A percentile compares a stretch with the other conserved stretches of the same genome.
Evolutionary conservation across 30 jellyfish, hydroid and myxozoan genomes (phyloP).

Genomic region (Aurelia aurita complex sp. Pacific): DNA sequence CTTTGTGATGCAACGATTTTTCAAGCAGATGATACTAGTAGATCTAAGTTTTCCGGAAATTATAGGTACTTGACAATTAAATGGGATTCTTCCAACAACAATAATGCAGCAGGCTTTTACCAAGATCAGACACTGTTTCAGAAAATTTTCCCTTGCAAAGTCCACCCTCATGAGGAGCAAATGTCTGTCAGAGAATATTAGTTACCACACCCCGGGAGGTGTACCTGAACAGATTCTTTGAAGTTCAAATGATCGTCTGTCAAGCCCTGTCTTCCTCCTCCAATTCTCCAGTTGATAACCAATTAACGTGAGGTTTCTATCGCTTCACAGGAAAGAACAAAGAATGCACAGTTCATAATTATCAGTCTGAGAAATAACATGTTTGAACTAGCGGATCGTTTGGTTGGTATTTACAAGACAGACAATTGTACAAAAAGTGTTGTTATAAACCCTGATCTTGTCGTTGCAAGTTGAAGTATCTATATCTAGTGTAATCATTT

Average conservation of each 20-base stretch:
- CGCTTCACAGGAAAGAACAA: constrained; percentile 84
- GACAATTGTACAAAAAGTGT: constrained; percentile 89
- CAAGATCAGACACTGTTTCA: no score
- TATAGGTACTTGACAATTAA: no score
- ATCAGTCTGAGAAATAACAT: constrained; percentile 92
- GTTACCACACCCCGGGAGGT: neutral
- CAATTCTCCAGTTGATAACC: neutral
- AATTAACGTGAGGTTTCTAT: neutral
- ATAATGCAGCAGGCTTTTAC: no score
- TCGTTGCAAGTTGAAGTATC: constrained; percentile 12
- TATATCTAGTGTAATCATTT: neutral
- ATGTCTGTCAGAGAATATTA: no score
- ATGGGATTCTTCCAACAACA: no score
- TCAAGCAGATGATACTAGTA: no score
- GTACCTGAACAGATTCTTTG: neutral
- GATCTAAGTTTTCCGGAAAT: no score
- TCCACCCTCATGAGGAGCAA: no score
- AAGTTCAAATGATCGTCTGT: no score
- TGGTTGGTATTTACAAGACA: constrained; percentile 95
- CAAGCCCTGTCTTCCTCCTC: neutral
- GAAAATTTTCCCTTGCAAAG: no score
- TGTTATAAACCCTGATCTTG: constrained; percentile 66
- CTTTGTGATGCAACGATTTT: no score
- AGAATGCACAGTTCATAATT: constrained; percentile 93
- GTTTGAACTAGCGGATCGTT: constrained; percentile 95